Conservation (phyloP, 1,140 invertebrate species). For the Whitmania pigra region DNA sequence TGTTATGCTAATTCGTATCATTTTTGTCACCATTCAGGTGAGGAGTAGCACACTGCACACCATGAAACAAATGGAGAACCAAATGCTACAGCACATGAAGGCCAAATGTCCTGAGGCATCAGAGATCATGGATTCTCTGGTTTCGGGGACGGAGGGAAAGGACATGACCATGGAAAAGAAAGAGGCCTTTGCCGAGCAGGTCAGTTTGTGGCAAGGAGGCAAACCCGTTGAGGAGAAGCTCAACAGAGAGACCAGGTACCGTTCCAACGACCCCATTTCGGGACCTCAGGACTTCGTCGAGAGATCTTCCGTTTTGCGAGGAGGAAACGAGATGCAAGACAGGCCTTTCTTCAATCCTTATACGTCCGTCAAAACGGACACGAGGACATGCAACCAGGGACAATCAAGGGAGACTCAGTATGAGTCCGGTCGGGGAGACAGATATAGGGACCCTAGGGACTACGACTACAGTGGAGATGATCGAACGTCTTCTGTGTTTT, state of each 20-base stretch:
- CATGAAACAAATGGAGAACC: background rate
- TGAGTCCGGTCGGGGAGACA: background rate
- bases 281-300: background rate
- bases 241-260: background rate
- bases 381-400: too few species aligned
- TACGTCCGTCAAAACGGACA: background rate
- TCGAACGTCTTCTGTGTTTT: conserved; percentile 5
- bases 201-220: conserved; percentile 1
- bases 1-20: too few species aligned
- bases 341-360: background rate
- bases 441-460: background rate
- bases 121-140: background rate
- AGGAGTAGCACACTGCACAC: background rate
- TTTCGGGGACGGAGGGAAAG: background rate
- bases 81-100: conserved; percentile 1
- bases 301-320: background rate
- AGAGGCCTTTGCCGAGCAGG: conserved; percentile 8
- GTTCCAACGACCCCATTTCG: background rate
- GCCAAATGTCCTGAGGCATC: conserved; percentile 1
- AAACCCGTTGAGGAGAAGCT: background rate
- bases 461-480: background rate
- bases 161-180: conserved; percentile 6
- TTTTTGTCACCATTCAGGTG: background rate
- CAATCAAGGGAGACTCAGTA: too few species aligned
- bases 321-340: background rate